phyloP scores from a whole-genome alignment of 2,888 invertebrate genomes.

The Anodontia alba region DNA sequence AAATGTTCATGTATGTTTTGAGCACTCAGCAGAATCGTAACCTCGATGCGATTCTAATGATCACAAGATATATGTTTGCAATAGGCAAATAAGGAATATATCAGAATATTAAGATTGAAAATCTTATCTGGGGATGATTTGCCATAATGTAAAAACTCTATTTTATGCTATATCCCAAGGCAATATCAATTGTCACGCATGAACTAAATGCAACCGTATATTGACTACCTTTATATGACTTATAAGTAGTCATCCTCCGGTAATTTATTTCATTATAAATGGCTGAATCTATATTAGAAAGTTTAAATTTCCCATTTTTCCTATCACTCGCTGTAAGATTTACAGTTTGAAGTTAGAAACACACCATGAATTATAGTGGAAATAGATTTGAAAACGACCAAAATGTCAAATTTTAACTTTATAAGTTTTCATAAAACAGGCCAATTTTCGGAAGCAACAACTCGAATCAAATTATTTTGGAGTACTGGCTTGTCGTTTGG shows the following conservation, averaged over 20 bases:
- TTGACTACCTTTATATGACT: constrained; percentile 14
- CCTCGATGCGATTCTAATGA: no score
- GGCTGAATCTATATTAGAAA: constrained; percentile 1
- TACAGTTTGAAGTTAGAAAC: constrained; percentile 21
- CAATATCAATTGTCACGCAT: constrained; percentile 2
- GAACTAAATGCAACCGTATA: not conserved
- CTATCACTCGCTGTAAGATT: not conserved
- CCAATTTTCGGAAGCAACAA: constrained; percentile 43
- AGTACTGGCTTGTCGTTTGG: not conserved
- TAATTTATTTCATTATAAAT: constrained; percentile 12
- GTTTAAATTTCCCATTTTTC: not conserved
- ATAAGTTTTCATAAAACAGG: constrained; percentile 12
- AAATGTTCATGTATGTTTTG: no score
- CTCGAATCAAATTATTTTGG: constrained; percentile 13
- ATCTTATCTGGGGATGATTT: not conserved
- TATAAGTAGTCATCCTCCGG: not conserved
- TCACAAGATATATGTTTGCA: no score
- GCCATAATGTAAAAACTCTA: not conserved
- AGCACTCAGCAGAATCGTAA: no score
- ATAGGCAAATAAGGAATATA: no score
- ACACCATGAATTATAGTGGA: constrained; percentile 56
- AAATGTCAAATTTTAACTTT: not conserved
- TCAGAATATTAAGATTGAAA: no score
- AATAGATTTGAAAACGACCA: constrained; percentile 30
- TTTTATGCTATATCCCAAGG: not conserved